These are phyloP conservation scores for Drosophila bocqueti DNA, from an alignment of 1,140 invertebrate genomes.

Conservation along the genomic window DNA sequence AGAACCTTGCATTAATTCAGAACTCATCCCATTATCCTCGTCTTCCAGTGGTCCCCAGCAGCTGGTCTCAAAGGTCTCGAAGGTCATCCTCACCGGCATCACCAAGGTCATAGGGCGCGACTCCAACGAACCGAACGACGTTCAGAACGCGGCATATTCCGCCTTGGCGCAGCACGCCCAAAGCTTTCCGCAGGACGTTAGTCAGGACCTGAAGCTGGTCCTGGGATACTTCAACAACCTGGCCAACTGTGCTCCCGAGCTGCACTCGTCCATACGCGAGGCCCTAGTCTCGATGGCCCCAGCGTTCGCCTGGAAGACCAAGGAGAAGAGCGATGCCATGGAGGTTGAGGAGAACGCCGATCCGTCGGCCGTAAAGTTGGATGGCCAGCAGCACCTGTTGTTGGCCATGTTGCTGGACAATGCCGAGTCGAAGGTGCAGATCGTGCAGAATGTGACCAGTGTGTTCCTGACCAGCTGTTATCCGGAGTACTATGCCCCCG, in stretches of 20 bases:
- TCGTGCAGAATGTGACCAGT: conserved; percentile 92
- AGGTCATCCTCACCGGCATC: conserved; percentile 89
- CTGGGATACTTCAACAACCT: conserved; percentile 86
- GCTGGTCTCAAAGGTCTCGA: conserved; percentile 88
- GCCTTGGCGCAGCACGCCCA: conserved; percentile 86
- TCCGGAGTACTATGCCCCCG: conserved; percentile 91
- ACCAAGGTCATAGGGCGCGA: conserved; percentile 89
- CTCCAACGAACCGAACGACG: conserved; percentile 79
- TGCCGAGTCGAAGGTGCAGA: conserved; percentile 89
- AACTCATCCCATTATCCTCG: not conserved
- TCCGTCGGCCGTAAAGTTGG: conserved; percentile 82
- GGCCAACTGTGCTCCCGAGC: conserved; percentile 86
- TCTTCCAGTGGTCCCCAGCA: conserved; percentile 87
- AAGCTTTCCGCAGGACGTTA: conserved; percentile 89
- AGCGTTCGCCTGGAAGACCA: conserved; percentile 87
- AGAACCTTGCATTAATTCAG: not conserved
- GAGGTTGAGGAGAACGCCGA: conserved; percentile 51
- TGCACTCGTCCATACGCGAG: conserved; percentile 89
- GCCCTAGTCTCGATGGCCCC: conserved; percentile 89
- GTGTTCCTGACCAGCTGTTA: conserved; percentile 93
- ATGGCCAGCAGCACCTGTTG: conserved; percentile 86
- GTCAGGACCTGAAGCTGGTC: conserved; percentile 86
- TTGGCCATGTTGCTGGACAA: conserved; percentile 86
- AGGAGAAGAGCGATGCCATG: conserved; percentile 69
- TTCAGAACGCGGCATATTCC: conserved; percentile 80